Evolutionary conservation across 2,888 invertebrate genomes (phyloP).

Genomic region (Hyppa rectilinea): DNA sequence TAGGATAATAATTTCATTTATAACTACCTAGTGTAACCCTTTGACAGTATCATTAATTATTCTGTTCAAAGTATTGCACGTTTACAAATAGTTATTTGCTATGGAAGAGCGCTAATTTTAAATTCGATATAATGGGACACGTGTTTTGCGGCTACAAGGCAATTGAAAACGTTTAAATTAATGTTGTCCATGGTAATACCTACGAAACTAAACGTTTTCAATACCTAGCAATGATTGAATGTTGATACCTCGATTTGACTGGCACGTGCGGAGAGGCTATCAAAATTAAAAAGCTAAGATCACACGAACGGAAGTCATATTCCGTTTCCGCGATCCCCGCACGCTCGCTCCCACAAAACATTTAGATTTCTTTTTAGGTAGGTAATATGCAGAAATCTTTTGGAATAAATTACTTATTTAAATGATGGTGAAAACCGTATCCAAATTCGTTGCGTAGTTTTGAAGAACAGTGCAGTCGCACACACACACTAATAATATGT

Average conservation of each 20-base stretch:
- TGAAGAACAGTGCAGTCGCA: too few species aligned
- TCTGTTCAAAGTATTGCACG: not conserved
- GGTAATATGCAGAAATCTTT: too few species aligned
- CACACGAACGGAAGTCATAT: not conserved
- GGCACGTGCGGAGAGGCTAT: too few species aligned
- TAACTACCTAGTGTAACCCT: slow-evolving; percentile 10
- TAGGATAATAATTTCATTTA: slow-evolving; percentile 36
- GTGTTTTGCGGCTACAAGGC: not conserved
- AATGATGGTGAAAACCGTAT: too few species aligned
- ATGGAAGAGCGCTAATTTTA: not conserved
- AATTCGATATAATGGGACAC: not conserved
- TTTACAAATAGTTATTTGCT: not conserved
- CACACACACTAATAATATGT: too few species aligned
- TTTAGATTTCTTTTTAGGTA: too few species aligned
- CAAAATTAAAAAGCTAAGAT: not conserved
- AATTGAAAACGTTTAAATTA: slow-evolving; percentile 6
- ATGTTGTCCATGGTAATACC: not conserved
- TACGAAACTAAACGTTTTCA: not conserved
- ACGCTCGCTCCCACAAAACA: too few species aligned
- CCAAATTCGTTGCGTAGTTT: too few species aligned
- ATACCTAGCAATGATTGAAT: not conserved
- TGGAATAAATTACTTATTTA: too few species aligned
- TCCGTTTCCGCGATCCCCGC: too few species aligned
- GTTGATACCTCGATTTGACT: not conserved
- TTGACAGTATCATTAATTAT: slow-evolving; percentile 8